Conservation (phyloP, 2,113 vertebrate genomes). For the Bujurquina vittata region DNA sequence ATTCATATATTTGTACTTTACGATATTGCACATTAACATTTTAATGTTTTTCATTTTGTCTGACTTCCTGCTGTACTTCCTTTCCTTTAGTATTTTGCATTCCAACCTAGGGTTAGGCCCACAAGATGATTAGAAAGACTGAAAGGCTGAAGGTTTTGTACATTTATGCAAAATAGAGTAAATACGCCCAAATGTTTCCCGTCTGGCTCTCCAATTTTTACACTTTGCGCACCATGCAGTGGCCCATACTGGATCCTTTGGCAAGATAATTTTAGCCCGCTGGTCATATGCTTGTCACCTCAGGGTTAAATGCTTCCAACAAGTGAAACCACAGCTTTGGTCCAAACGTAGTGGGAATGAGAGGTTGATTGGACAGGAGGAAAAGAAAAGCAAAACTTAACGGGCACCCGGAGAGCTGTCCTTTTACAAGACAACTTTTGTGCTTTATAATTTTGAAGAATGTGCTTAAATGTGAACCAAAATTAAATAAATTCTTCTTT, state of each 20-base stretch:
- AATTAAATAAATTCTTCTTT: background rate
- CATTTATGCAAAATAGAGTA: background rate
- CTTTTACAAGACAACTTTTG: no score
- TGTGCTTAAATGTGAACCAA: background rate
- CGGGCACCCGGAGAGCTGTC: no score
- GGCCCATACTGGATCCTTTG: fast-evolving
- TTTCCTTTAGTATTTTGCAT: background rate
- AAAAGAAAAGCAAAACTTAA: background rate
- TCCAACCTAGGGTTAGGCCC: background rate
- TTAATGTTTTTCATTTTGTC: constrained; percentile 5
- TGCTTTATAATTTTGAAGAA: background rate
- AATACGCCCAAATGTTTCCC: background rate
- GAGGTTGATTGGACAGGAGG: background rate
- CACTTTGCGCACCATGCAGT: background rate
- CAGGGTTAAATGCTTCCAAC: background rate
- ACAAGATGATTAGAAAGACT: background rate
- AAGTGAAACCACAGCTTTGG: background rate
- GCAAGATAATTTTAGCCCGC: background rate
- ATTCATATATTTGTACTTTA: background rate
- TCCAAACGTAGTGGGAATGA: background rate
- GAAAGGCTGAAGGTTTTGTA: no score
- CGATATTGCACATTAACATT: no score
- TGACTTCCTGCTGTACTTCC: background rate
- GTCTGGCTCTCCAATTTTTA: background rate
- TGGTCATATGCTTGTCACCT: background rate